Conservation (phyloP, 2,113 vertebrate species). For the Microcebus tavaratra region DNA sequence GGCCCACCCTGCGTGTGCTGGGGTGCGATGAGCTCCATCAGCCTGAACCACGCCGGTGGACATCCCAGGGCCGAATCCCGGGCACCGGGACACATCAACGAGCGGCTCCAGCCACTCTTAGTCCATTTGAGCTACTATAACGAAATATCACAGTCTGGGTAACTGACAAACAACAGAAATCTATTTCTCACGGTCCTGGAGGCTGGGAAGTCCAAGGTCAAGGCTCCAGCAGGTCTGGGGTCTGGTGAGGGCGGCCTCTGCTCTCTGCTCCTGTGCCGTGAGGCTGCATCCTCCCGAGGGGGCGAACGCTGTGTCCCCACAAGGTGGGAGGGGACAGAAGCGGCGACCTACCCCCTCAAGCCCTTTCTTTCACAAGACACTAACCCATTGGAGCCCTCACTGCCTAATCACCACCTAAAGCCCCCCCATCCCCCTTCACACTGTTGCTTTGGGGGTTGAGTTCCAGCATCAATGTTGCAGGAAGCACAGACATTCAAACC, state of each 20-base stretch:
- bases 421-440: background rate
- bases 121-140: background rate
- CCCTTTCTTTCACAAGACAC: background rate
- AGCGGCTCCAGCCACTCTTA: background rate
- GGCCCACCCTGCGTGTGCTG: background rate
- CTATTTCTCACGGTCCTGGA: background rate
- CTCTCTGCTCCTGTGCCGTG: background rate
- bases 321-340: background rate
- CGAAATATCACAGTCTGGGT: background rate
- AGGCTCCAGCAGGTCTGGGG: background rate
- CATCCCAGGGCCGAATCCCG: background rate
- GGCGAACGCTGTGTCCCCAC: background rate
- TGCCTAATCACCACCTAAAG: background rate
- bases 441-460: background rate
- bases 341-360: background rate
- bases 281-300: background rate
- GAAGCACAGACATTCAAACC: no score
- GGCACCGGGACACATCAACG: rapidly evolving
- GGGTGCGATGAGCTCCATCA: background rate
- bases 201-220: background rate
- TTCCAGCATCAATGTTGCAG: background rate
- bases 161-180: background rate
- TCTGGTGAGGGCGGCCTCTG: background rate
- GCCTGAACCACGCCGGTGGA: background rate
- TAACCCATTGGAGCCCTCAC: background rate